A percentile compares a stretch with the other conserved stretches of the same genome.
Conservation (phyloP, 2,888 invertebrate species). For the Epinotia brunnichana region DNA sequence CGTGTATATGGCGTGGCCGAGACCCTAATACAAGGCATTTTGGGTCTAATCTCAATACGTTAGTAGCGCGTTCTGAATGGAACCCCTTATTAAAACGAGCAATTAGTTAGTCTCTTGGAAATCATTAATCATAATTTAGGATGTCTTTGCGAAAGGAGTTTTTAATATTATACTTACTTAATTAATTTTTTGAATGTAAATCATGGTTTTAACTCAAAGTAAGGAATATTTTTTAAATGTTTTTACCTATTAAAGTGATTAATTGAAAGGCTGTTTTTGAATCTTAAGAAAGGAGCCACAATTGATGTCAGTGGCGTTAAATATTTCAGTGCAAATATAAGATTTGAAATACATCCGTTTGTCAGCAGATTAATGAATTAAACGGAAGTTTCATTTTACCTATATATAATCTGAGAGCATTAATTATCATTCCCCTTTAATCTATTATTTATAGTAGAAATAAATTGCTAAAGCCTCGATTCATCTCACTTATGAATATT, state of each 20-base stretch:
- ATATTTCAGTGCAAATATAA: neutral
- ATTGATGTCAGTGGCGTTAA: neutral
- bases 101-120: neutral
- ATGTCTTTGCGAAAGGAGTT: constrained; percentile 6
- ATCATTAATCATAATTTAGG: constrained; percentile 10
- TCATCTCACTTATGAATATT: too few species aligned
- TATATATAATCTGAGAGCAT: neutral
- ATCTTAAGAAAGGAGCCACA: neutral
- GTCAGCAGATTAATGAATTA: neutral
- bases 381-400: neutral
- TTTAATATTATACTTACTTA: neutral
- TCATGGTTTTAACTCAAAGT: neutral
- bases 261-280: neutral
- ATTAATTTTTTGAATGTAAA: neutral
- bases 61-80: neutral
- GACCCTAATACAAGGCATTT: too few species aligned
- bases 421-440: neutral
- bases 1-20: too few species aligned
- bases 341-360: neutral
- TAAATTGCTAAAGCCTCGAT: neutral
- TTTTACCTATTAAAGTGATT: neutral
- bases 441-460: neutral
- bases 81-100: neutral
- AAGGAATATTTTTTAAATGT: neutral
- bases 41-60: too few species aligned